These are phyloP conservation scores for Protophormia terraenovae DNA, from an alignment of 2,888 invertebrate species.

Conservation along the genomic window DNA sequence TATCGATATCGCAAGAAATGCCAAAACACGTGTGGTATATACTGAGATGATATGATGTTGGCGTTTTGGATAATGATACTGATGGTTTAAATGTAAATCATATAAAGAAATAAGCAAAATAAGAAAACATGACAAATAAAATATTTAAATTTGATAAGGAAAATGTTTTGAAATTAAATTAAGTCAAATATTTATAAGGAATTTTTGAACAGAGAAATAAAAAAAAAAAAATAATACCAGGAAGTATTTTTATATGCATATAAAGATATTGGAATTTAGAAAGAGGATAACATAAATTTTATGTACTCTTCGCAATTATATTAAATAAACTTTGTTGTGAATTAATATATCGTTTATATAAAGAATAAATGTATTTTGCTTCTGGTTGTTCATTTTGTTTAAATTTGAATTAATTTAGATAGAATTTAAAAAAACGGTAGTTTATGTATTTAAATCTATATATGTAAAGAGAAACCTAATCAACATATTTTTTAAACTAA, in stretches of 20 bases:
- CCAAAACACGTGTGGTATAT: conserved; percentile 55
- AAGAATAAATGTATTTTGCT: too few species aligned
- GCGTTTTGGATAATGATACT: conserved; percentile 14
- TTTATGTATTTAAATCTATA: too few species aligned
- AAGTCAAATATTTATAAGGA: not conserved
- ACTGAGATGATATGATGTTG: not conserved
- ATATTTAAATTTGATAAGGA: conserved; percentile 49
- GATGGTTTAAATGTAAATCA: conserved; percentile 19
- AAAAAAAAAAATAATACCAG: not conserved
- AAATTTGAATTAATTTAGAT: too few species aligned
- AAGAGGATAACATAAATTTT: not conserved
- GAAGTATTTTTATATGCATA: not conserved
- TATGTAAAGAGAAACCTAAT: too few species aligned
- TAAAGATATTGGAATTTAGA: not conserved
- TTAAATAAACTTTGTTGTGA: too few species aligned
- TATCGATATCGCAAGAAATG: conserved; percentile 38
- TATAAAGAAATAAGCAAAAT: not conserved
- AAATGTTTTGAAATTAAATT: not conserved
- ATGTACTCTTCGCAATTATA: not conserved
- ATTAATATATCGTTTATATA: too few species aligned
- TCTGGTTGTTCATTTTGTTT: too few species aligned
- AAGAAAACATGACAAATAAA: conserved; percentile 7
- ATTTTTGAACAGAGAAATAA: not conserved
- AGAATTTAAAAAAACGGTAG: too few species aligned
- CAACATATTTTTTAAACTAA: too few species aligned